Percentiles rank a stretch among this genome's conserved stretches.
These are phyloP conservation scores for Cyphomyrus discorhynchus DNA, from an alignment of 2,113 vertebrate genomes.

Conservation along the genomic window DNA sequence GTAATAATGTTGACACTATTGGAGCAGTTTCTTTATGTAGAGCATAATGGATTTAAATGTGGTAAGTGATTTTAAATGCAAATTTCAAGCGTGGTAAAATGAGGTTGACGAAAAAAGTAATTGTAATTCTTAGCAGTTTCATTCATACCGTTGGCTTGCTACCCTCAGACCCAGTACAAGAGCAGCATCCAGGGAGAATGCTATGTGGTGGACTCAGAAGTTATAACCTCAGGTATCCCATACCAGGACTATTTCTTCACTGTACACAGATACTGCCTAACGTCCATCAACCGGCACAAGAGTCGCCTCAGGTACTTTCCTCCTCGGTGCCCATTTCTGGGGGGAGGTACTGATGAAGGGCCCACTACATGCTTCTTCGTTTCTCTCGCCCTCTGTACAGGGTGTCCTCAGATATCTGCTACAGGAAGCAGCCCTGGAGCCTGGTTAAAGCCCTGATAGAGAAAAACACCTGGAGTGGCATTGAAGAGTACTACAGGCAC, in stretches of 20 bases:
- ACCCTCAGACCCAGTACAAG: constrained; percentile 58
- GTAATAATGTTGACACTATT: neutral
- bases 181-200: constrained; percentile 67
- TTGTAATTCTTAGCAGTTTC: neutral
- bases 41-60: neutral
- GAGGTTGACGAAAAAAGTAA: neutral
- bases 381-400: constrained; percentile 45
- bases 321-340: neutral
- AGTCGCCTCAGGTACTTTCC: constrained; percentile 70
- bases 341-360: neutral
- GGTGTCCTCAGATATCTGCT: constrained; percentile 84
- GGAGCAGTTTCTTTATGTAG: neutral
- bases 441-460: constrained; percentile 81
- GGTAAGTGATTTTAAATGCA: neutral
- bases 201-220: constrained; percentile 79
- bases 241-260: constrained; percentile 94
- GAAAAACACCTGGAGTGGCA: constrained; percentile 83
- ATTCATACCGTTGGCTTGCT: neutral
- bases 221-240: constrained; percentile 83
- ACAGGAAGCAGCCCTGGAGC: constrained; percentile 87
- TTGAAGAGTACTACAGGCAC: constrained; percentile 81
- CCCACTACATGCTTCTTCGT: neutral
- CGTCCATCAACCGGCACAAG: constrained; percentile 73
- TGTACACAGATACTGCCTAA: constrained; percentile 81
- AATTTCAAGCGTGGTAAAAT: neutral